A percentile compares a stretch with the other conserved stretches of the same genome.
These are phyloP conservation scores for Saguinus imperator DNA, from an alignment of 2,113 vertebrate genomes.

Conservation along the genomic window DNA sequence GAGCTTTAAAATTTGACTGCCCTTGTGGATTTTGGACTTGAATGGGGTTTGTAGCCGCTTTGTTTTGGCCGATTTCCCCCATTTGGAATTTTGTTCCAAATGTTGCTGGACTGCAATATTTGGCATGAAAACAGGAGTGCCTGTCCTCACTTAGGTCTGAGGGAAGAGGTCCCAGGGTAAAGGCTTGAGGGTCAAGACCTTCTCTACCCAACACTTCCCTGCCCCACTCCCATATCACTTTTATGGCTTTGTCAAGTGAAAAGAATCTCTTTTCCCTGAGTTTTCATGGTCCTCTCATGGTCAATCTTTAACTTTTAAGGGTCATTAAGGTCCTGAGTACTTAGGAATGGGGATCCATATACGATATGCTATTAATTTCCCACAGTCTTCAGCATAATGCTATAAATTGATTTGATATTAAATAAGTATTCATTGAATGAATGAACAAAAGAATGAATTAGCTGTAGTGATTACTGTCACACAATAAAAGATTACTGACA, in stretches of 20 bases:
- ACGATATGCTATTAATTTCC: background rate
- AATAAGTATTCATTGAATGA: background rate
- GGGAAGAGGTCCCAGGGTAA: too few species aligned
- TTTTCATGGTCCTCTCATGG: background rate
- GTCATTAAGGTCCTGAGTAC: background rate
- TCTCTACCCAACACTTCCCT: too few species aligned
- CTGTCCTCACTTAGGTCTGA: too few species aligned
- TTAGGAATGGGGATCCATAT: background rate
- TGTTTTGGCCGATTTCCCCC: too few species aligned
- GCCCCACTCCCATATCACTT: background rate
- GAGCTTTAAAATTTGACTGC: too few species aligned
- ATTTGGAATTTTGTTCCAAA: too few species aligned
- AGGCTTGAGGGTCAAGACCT: too few species aligned
- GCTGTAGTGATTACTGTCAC: background rate
- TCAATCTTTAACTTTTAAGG: background rate
- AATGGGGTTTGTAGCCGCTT: too few species aligned
- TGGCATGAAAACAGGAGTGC: too few species aligned
- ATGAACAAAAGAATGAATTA: background rate
- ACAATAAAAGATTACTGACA: background rate
- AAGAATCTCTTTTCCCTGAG: background rate
- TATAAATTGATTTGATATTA: background rate
- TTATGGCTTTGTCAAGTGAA: background rate
- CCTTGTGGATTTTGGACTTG: too few species aligned
- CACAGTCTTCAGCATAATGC: background rate
- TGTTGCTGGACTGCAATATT: too few species aligned